phyloP scores from a whole-genome alignment of 2,797 vertebrate genomes.

The Neosalanx taihuensis region DNA sequence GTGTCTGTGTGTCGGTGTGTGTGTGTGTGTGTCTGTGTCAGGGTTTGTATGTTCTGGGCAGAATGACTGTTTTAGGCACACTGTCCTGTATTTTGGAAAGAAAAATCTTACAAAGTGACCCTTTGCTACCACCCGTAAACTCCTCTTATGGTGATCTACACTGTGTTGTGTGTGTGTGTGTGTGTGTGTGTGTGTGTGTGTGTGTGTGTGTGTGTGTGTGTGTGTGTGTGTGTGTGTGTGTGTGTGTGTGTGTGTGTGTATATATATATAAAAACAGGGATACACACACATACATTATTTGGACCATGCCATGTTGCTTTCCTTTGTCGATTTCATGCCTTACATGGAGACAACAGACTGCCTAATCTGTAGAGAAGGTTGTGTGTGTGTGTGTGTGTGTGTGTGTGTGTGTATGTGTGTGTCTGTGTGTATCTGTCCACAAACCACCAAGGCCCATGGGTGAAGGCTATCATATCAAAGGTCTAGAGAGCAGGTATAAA shows the following conservation, averaged over 20 bases:
- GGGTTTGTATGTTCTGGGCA: background rate
- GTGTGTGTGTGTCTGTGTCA: constrained; percentile 2
- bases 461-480: constrained; percentile 75
- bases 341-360: constrained; percentile 74
- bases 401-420: constrained; percentile 18
- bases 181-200: no score
- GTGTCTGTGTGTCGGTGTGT: background rate
- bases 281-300: constrained; percentile 10
- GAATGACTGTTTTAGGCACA: constrained; percentile 35
- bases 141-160: constrained; percentile 77
- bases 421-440: background rate
- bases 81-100: constrained; percentile 69
- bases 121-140: constrained; percentile 60
- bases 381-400: constrained; percentile 51
- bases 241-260: background rate
- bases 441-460: constrained; percentile 33
- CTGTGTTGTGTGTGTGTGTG: constrained; percentile 28
- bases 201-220: no score
- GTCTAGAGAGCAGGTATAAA: constrained; percentile 67
- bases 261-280: background rate
- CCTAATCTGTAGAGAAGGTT: no score
- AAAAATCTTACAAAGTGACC: constrained; percentile 66
- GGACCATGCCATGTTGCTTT: constrained; percentile 70
- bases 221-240: no score
- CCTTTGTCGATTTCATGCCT: constrained; percentile 66